Base-by-base conservation (phyloP, 2,113 vertebrate species). In the Lontra canadensis region DNA sequence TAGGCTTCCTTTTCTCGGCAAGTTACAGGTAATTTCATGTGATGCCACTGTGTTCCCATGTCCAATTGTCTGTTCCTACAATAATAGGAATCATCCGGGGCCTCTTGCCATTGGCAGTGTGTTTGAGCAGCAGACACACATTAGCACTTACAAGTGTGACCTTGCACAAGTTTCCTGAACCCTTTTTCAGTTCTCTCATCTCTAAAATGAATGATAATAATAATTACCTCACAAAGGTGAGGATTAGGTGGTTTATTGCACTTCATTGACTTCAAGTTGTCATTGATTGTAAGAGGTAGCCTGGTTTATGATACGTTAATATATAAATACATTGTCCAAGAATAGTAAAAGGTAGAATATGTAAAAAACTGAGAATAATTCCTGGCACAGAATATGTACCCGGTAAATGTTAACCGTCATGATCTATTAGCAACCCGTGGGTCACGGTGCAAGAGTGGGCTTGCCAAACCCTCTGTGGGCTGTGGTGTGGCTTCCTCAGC, bases 401-500 rank as follows among this genome's bases (percentile, higher is more conserved):
- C 25, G 49, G 3, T 18, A 59, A 78, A 42, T 47, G 73, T 23
- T 21, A 83, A 49, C 69, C 87, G 42, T 12, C 39, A 67, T 52
- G 49, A 36, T 61, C 55, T 42, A n/a, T 83, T 29, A 55, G 63
- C 31, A 42, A 67, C 25, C 21, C 7, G 2, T 7, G 39, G 31
- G 8, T 8, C 12, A 18, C 4, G 21, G 8, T 7, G 61, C 2
- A 17, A 21, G 39, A 39, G 44, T 12, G 36, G 73, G 23, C 9
- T 14, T 23, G 59, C 65, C 79, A 52, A 13, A 63, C 23, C n/a
- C 34, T 18, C 65, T 6, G 2, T 31, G n/a, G 4, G 2, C 36
- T 3, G 0, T 0, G 3, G 3, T 0, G 5, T 6, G n/a, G 21
- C 23, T 23, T 52, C 47, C 81, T 71, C 34, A 15, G 25, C 15